phyloP scores from a whole-genome alignment of 2,113 vertebrate genomes.

The Chlorodrepanis virens region DNA sequence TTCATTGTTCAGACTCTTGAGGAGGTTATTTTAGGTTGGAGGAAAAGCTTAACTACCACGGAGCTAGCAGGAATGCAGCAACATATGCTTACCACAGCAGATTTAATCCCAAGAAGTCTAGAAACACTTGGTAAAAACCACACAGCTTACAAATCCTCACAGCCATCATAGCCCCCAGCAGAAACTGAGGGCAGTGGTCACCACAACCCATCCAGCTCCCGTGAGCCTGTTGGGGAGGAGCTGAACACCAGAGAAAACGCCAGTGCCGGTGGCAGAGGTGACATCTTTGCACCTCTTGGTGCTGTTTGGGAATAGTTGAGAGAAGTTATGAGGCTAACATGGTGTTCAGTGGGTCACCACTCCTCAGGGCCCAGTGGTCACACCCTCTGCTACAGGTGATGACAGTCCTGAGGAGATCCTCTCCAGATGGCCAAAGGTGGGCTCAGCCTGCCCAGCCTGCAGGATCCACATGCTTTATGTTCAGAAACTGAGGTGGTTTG shows the following conservation, averaged over 20 bases:
- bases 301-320: not conserved
- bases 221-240: not conserved
- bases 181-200: not conserved
- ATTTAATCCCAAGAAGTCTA: not conserved
- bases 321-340: not conserved
- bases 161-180: not conserved
- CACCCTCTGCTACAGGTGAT: not conserved
- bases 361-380: not conserved
- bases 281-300: not conserved
- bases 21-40: not conserved
- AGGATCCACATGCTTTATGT: not conserved
- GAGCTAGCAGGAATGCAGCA: not conserved
- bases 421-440: not conserved
- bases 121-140: not conserved
- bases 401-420: not conserved
- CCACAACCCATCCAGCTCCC: not conserved
- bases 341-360: not conserved
- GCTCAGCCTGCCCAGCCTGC: not conserved
- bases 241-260: not conserved
- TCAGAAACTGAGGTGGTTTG: not conserved
- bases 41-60: not conserved
- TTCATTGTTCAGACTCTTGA: not conserved
- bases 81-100: not conserved
- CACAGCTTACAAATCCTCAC: not conserved
- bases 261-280: not conserved